Evolutionary conservation across 2,113 vertebrate species (phyloP).

Genomic region (Xiphias gladius): DNA sequence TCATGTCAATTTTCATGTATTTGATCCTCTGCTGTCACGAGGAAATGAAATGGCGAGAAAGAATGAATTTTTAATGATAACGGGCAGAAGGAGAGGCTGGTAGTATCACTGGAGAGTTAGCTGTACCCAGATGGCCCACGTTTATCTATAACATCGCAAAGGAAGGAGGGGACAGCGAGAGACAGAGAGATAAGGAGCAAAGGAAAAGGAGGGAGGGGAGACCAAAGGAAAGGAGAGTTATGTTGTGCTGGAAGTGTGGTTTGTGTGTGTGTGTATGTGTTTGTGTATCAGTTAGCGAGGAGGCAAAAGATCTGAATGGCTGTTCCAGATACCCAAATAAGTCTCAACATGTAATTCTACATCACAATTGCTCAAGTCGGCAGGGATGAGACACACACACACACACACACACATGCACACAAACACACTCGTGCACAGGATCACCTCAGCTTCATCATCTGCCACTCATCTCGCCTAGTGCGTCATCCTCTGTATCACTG

Average conservation of each 20-base stretch:
- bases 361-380: constrained; percentile 68
- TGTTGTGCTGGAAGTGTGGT: constrained; percentile 37
- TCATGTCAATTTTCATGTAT: constrained; percentile 5
- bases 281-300: constrained; percentile 53
- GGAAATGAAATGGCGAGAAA: constrained; percentile 10
- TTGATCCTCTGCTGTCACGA: constrained; percentile 19
- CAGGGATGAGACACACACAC: constrained; percentile 50
- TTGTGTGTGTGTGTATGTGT: constrained; percentile 32
- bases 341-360: constrained; percentile 70
- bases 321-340: constrained; percentile 79
- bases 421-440: constrained; percentile 23
- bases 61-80: constrained; percentile 38
- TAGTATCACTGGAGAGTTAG: constrained; percentile 27
- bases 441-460: constrained; percentile 48
- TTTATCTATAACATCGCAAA: constrained; percentile 55
- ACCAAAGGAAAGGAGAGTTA: constrained; percentile 51
- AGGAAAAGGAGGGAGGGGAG: not conserved
- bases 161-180: constrained; percentile 40
- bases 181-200: constrained; percentile 19
- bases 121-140: constrained; percentile 51
- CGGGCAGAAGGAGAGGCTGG: constrained; percentile 24
- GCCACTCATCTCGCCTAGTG: not conserved
- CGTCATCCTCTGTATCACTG: constrained; percentile 17
- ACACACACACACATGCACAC: constrained; percentile 37
- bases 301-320: constrained; percentile 63